A percentile compares a stretch with the other conserved stretches of the same genome.
phyloP scores from a whole-genome alignment of 2,888 invertebrate genomes.

The Corythucha ciliata region DNA sequence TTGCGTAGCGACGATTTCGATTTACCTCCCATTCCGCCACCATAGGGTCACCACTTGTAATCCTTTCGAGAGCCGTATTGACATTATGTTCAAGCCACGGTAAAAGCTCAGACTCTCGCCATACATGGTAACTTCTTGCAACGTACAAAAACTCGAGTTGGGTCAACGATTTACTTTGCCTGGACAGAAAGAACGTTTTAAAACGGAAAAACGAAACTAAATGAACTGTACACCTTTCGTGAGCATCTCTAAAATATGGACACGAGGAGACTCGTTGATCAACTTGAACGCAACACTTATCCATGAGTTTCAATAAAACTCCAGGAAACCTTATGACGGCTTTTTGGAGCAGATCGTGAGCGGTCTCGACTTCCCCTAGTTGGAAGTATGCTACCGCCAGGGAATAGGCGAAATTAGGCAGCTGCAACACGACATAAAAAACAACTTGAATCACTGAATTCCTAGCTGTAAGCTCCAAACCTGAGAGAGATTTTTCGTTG shows the following conservation, averaged over 20 bases:
- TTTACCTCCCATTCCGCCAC: constrained; percentile 54
- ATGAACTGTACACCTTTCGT: constrained; percentile 10
- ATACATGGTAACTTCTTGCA: constrained; percentile 61
- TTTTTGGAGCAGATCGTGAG: constrained; percentile 60
- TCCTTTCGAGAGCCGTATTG: constrained; percentile 51
- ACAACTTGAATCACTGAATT: neutral
- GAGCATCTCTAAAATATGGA: constrained; percentile 40
- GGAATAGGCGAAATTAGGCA: constrained; percentile 83
- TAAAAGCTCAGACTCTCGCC: constrained; percentile 66
- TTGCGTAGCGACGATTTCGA: constrained; percentile 52
- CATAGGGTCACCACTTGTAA: constrained; percentile 52
- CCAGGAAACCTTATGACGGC: constrained; percentile 76
- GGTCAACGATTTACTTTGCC: constrained; percentile 49
- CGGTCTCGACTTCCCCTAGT: constrained; percentile 42
- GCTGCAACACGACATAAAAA: constrained; percentile 42
- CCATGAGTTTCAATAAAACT: constrained; percentile 58
- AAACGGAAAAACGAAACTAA: neutral
- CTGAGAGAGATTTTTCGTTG: constrained; percentile 34
- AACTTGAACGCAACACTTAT: constrained; percentile 64
- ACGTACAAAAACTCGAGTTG: constrained; percentile 65
- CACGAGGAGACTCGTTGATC: constrained; percentile 54
- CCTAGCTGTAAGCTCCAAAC: constrained; percentile 8
- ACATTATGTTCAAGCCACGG: constrained; percentile 70
- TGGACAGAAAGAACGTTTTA: constrained; percentile 24
- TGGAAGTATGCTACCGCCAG: constrained; percentile 64